Conservation (phyloP, 2,888 invertebrate species). For the Cecidostiba fungosa region DNA sequence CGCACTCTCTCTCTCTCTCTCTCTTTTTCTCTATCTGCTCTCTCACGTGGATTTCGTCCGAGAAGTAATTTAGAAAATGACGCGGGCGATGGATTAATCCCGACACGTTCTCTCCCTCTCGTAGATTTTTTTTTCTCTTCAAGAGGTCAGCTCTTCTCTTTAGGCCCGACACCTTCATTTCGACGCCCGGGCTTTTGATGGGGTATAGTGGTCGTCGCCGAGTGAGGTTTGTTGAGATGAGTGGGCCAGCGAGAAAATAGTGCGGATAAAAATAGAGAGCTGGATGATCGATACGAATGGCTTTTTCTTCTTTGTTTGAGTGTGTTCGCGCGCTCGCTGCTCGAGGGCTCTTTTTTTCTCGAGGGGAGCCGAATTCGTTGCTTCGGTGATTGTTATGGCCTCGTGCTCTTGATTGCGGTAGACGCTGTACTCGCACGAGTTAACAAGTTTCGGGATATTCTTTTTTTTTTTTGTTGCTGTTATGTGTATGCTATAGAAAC, state of each 20-base stretch:
- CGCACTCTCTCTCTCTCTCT: constrained; percentile 19
- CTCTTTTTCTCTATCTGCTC: not conserved
- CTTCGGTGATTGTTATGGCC: not conserved
- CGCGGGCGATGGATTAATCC: constrained; percentile 47
- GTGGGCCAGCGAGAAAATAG: not conserved
- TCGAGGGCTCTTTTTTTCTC: not conserved
- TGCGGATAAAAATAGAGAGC: not conserved
- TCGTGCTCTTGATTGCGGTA: not conserved
- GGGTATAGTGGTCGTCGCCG: not conserved
- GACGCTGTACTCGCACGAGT: not conserved
- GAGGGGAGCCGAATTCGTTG: not conserved
- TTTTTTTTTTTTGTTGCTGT: not conserved
- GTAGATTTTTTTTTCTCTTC: not conserved
- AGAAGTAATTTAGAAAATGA: constrained; percentile 51
- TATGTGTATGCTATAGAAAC: not conserved
- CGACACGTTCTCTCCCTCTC: not conserved
- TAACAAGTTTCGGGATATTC: not conserved
- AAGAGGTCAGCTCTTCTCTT: not conserved
- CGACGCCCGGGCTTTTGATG: not conserved
- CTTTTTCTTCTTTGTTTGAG: not conserved
- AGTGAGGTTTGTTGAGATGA: not conserved
- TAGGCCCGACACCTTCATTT: constrained; percentile 34
- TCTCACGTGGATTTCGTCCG: not conserved
- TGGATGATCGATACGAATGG: constrained; percentile 1
- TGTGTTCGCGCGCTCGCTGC: not conserved